Percentiles rank a stretch among this genome's conserved stretches.
Conservation (phyloP, 2,113 vertebrate species). For the Menidia beryllina region DNA sequence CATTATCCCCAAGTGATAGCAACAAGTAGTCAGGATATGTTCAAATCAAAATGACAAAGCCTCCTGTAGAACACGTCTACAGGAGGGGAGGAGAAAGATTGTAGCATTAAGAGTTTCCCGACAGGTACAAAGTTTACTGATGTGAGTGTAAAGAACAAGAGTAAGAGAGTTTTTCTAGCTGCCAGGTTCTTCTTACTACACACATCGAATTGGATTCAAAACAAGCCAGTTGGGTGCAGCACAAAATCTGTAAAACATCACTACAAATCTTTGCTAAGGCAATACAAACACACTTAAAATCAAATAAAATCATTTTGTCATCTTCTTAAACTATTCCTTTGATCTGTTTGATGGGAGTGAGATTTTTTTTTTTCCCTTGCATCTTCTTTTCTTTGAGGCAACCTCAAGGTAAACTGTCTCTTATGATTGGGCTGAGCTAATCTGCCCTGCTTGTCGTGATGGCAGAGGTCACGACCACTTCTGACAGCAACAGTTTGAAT, state of each 20-base stretch:
- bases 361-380: slow-evolving; percentile 43
- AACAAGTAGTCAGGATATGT: slow-evolving; percentile 64
- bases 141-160: slow-evolving; percentile 30
- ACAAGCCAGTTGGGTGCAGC: slow-evolving; percentile 47
- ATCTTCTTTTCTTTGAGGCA: slow-evolving; percentile 51
- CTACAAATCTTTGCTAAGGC: slow-evolving; percentile 48
- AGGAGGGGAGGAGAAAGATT: slow-evolving; percentile 25
- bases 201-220: slow-evolving; percentile 69
- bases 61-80: slow-evolving; percentile 30
- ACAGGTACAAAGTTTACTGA: slow-evolving; percentile 27
- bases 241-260: slow-evolving; percentile 56
- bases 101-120: slow-evolving; percentile 36
- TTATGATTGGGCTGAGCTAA: slow-evolving; percentile 48
- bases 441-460: slow-evolving; percentile 46
- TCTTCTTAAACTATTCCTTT: slow-evolving; percentile 59
- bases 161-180: slow-evolving; percentile 32
- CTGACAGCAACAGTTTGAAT: slow-evolving; percentile 56
- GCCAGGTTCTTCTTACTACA: slow-evolving; percentile 44
- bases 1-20: slow-evolving; percentile 20
- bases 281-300: slow-evolving; percentile 43
- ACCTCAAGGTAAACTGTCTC: slow-evolving; percentile 54
- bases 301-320: slow-evolving; percentile 58
- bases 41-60: slow-evolving; percentile 52
- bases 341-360: slow-evolving; percentile 57
- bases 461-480: slow-evolving; percentile 33